A percentile compares a stretch with the other conserved stretches of the same genome.
These are phyloP conservation scores for Malurus elegans DNA, from an alignment of 2,113 vertebrate genomes.

Conservation along the genomic window DNA sequence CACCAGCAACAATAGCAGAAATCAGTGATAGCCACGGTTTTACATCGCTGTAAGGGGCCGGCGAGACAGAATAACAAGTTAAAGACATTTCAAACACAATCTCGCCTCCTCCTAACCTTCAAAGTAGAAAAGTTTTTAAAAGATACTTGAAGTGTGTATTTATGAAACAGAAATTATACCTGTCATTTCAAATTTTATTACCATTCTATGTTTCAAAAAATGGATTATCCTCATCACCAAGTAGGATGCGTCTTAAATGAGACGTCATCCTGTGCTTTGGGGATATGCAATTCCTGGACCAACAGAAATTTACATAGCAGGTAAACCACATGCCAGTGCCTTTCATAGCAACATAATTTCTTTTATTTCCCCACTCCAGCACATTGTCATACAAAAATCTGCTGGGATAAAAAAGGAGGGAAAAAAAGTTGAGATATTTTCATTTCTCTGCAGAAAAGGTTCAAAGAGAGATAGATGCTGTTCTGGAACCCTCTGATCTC, in stretches of 20 bases:
- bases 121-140: background rate
- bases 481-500: background rate
- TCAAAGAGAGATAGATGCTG: slow-evolving; percentile 54
- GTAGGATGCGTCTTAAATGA: background rate
- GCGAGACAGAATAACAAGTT: background rate
- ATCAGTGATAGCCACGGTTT: background rate
- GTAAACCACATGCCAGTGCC: accelerated
- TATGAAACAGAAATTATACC: background rate
- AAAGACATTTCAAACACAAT: background rate
- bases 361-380: background rate
- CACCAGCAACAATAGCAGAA: background rate
- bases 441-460: slow-evolving; percentile 34
- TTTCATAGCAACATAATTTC: background rate
- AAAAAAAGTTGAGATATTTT: background rate
- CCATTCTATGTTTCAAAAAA: too few relatives aligned
- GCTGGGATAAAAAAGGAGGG: background rate
- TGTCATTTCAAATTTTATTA: background rate
- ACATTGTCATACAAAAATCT: background rate
- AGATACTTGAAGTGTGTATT: background rate
- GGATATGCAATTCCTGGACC: background rate
- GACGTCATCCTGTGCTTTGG: background rate
- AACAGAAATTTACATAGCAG: background rate
- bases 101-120: background rate
- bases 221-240: background rate
- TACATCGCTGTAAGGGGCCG: background rate